Conservation (phyloP, 2,888 invertebrate species). For the Parascotia fuliginaria region DNA sequence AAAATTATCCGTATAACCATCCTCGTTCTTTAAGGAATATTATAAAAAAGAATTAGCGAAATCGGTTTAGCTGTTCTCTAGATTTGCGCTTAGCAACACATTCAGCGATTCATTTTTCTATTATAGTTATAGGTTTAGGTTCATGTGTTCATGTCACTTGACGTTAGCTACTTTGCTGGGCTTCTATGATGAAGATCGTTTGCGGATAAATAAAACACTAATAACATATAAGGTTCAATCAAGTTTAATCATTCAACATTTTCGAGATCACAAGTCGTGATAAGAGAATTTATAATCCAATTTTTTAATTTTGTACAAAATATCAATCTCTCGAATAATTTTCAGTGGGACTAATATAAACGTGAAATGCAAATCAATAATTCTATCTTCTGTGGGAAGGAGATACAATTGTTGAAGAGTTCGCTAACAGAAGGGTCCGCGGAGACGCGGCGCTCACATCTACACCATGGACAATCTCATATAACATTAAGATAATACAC, state of each 20-base stretch:
- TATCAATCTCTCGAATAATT: conserved; percentile 75
- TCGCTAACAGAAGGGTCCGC: conserved; percentile 37
- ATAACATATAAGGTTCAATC: conserved; percentile 67
- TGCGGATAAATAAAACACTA: conserved; percentile 61
- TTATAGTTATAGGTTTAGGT: no score
- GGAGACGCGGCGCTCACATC: conserved; percentile 12
- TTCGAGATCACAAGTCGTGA: conserved; percentile 81
- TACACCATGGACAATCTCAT: conserved; percentile 70
- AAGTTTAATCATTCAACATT: conserved; percentile 82
- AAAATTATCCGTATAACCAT: no score
- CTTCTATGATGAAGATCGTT: no score
- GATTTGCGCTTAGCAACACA: no score
- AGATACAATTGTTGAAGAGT: conserved; percentile 66
- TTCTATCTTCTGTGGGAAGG: conserved; percentile 58
- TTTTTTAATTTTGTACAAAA: conserved; percentile 84
- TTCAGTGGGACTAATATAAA: conserved; percentile 63
- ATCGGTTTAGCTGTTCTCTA: no score
- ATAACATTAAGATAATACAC: conserved; percentile 80
- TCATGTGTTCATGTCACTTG: conserved; percentile 30
- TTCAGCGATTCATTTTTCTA: no score
- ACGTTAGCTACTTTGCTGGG: no score
- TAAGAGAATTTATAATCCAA: conserved; percentile 74
- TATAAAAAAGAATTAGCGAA: no score
- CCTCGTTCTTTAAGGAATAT: no score
- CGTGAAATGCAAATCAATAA: conserved; percentile 69